Base-by-base conservation (phyloP, 2,888 invertebrate species). In the Cerastoderma edule region DNA sequence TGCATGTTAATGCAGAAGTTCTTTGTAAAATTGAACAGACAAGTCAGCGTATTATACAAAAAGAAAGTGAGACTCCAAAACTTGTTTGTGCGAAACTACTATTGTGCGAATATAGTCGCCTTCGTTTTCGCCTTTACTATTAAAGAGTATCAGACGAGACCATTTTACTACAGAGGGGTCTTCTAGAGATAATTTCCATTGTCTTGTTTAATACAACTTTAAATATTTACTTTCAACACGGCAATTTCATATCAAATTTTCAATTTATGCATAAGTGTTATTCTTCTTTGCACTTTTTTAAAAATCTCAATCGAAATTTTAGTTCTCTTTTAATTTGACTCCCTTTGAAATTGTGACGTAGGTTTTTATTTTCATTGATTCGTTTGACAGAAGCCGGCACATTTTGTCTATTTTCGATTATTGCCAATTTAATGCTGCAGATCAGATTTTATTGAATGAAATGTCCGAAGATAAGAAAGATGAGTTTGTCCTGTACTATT, bases 401-500 rank as follows among this genome's bases (percentile, higher is more conserved):
- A 8, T n/a, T 32, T 5, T 27, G 56, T 56, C n/a, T 56, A 32
- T 56, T n/a, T 56, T 56, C 32, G n/a, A n/a, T n/a, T n/a, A n/a
- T n/a, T n/a, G n/a, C n/a, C n/a, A n/a, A 56, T 32, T 32, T 53
- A 5, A 24, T 5, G 56, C 10, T 30, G 56, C 56, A n/a, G 56
- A 27, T 30, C 13, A 2, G 4, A 16, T 6, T 13, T 5, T 24
- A 54, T 24, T 35, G 22, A 60, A 60, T 39, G 33, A 53, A 71
- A 71, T 71, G 71, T 64, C 71, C 6, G 22, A 32, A 28, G 33
- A 27, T 22, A 64, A 71, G 22, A 28, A 48, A 33, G 72, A 72
- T 13, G 53, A 46, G 22, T 74, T 85, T 19, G 79, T 80, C 0
- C 56, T 88, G 0, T 89, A 85, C 68, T 89, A 88, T 76, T 89